Conservation (phyloP, 53 echinoderm and acorn worm species). For the Echinometra lucunter region DNA sequence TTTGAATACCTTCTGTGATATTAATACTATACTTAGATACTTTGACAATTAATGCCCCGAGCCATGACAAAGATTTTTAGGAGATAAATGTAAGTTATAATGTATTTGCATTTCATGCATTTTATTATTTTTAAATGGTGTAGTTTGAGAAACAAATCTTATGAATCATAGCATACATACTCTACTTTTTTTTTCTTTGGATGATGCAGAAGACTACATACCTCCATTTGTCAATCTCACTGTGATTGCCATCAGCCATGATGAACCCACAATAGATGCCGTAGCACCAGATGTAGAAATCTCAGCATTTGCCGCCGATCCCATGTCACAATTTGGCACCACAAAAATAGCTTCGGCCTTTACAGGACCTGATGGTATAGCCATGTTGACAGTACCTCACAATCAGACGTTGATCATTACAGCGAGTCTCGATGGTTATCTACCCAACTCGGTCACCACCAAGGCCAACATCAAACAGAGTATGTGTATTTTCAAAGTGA, state of each 20-base stretch:
- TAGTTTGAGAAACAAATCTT: too few relatives aligned
- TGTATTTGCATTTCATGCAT: neutral
- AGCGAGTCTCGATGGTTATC: slow-evolving; percentile 3
- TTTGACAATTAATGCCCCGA: neutral
- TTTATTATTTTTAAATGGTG: neutral
- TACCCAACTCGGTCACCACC: slow-evolving; percentile 64
- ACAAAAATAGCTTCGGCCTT: slow-evolving; percentile 55
- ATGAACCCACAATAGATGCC: slow-evolving; percentile 34
- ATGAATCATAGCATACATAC: neutral
- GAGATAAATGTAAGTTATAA: neutral
- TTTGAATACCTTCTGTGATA: neutral
- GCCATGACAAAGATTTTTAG: neutral
- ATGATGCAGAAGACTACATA: slow-evolving; percentile 70
- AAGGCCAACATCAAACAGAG: slow-evolving; percentile 64
- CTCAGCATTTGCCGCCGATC: slow-evolving; percentile 71
- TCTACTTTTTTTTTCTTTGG: neutral
- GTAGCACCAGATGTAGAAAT: slow-evolving; percentile 60
- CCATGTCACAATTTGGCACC: slow-evolving; percentile 65
- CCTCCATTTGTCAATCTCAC: slow-evolving; percentile 80
- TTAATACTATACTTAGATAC: neutral
- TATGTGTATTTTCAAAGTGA: neutral
- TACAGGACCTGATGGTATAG: slow-evolving; percentile 80
- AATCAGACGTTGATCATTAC: slow-evolving; percentile 83
- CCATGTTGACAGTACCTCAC: slow-evolving; percentile 77
- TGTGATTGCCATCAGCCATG: slow-evolving; percentile 64